A percentile compares a stretch with the other conserved stretches of the same genome.
phyloP scores from a whole-genome alignment of 1,140 invertebrate species.

The Caenorhabditis briggsae region DNA sequence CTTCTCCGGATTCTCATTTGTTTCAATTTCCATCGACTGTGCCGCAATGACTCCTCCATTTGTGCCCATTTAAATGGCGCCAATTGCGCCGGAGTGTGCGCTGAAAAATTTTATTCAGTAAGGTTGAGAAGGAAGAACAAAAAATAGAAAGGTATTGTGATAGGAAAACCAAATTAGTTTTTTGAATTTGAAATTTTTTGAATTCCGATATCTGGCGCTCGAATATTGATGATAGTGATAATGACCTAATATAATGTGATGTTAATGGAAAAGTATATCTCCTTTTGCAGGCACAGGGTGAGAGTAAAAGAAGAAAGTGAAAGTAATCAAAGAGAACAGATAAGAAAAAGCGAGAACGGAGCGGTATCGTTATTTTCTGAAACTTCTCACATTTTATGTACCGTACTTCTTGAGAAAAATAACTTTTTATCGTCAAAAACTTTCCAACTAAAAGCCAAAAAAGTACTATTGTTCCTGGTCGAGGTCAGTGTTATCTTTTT shows the following conservation, averaged over 20 bases:
- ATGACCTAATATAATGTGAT: too few relatives aligned
- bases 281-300: too few relatives aligned
- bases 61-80: constrained; percentile 54
- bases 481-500: background rate
- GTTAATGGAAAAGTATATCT: too few relatives aligned
- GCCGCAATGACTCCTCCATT: constrained; percentile 30
- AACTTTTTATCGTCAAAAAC: background rate
- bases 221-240: background rate
- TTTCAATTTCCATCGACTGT: constrained; percentile 43
- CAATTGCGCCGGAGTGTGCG: constrained; percentile 26
- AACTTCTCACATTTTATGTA: background rate
- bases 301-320: background rate
- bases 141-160: background rate
- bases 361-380: background rate
- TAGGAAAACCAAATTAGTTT: background rate
- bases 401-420: too few relatives aligned
- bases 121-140: background rate
- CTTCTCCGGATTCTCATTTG: constrained; percentile 44
- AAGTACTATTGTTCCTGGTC: background rate
- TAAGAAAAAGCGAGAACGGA: background rate
- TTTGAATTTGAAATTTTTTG: background rate
- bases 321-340: too few relatives aligned
- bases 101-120: background rate
- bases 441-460: constrained; percentile 2
- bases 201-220: background rate